Base-by-base conservation (phyloP, 2,888 invertebrate species). In the Epinotia ramella region DNA sequence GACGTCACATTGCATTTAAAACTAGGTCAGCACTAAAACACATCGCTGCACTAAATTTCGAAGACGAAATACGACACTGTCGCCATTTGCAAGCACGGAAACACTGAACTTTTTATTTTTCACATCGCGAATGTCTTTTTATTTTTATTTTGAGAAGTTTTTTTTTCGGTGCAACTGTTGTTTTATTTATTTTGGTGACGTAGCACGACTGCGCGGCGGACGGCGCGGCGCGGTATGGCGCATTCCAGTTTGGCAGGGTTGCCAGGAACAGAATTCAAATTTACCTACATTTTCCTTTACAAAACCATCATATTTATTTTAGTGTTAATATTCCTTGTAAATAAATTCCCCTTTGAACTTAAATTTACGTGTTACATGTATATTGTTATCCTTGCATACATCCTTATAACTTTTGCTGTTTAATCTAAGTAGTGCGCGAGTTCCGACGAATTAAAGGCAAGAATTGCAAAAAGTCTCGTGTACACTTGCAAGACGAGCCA, bases 1-100 rank as follows among this genome's bases (percentile, higher is more conserved):
- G 87, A 88, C 88, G 87, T 87, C 88, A 87, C 87, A 80, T 78
- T 84, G 84, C 84, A 84, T 81, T 80, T 81, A 77, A 81, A 87
- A 83, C 80, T 87, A 84, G 87, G 88, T 88, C 88, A 88, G 81
- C 77, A 80, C 81, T 82, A 64, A 62, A 49, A 75, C 70, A 72
- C 65, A 83, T 82, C 82, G 82, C 83, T 84, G 81, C 83, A 83
- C 78, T 78, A 66, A 73, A 79, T 77, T 78, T 77, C 79, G 79
- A 77, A 77, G 78, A 79, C 79, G 49, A 77, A 73, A 76, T 68
- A 80, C 78, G 79, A 79, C 80, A 80, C 59, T 28, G 79, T 60
- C 70, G 59, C 65, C 75, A 73, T 77, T 66, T 24, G 24, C 65
- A 53, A 66, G 59, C 60, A 53, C 6, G 28, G 46, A 53, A 70